Conservation (phyloP, 2,113 vertebrate species). For the Noctilio leporinus region DNA sequence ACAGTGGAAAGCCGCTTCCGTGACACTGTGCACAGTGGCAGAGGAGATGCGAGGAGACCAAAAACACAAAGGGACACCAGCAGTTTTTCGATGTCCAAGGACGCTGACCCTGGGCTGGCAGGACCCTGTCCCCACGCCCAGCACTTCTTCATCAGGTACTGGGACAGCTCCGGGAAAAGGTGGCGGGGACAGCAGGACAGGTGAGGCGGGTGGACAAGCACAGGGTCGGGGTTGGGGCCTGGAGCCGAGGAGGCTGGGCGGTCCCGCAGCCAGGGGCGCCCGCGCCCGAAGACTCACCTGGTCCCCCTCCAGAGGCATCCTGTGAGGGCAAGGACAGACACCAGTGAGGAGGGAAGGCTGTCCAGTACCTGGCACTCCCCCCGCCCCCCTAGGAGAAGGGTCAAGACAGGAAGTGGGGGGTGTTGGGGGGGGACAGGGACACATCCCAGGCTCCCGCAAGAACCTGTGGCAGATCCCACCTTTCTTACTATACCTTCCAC, state of each 20-base stretch:
- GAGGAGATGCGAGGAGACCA: accelerated
- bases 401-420: background rate
- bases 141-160: accelerated
- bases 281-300: slow-evolving; percentile 71
- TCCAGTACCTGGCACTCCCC: accelerated
- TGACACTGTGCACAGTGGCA: background rate
- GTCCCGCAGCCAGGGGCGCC: accelerated
- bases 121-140: background rate
- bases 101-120: background rate
- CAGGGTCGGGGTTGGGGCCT: accelerated
- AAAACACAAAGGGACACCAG: accelerated
- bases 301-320: slow-evolving; percentile 74
- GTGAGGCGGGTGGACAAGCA: accelerated
- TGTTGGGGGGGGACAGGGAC: too few species aligned
- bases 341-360: background rate
- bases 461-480: accelerated
- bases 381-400: accelerated
- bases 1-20: background rate
- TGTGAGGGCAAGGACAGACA: slow-evolving; percentile 57
- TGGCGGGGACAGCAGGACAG: background rate
- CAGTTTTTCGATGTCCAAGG: accelerated
- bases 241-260: background rate
- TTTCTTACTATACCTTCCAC: background rate
- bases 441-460: accelerated
- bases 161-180: too few species aligned